These are phyloP conservation scores for Crypturellus undulatus DNA, from an alignment of 2,113 vertebrate genomes.

Conservation along the genomic window DNA sequence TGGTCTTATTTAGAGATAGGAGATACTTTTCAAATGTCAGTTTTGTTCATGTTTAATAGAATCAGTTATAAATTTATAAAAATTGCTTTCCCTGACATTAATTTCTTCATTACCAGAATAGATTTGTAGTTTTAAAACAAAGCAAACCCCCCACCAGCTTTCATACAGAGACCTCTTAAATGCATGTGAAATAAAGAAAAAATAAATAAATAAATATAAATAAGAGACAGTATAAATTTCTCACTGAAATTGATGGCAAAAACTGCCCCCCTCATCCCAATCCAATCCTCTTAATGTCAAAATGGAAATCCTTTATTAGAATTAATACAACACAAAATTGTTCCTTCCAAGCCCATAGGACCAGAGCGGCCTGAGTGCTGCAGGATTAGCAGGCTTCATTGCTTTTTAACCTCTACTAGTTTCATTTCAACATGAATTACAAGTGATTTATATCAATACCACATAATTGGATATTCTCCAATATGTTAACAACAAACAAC, in stretches of 20 bases:
- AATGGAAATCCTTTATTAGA: background rate
- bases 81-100: constrained; percentile 52
- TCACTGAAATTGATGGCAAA: constrained; percentile 38
- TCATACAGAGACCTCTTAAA: constrained; percentile 27
- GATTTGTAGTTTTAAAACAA: constrained; percentile 41
- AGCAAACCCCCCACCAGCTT: background rate
- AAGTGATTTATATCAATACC: background rate
- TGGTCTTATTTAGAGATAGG: background rate
- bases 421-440: background rate
- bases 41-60: constrained; percentile 22
- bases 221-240: constrained; percentile 30
- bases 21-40: constrained; percentile 22
- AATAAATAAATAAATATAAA: constrained; percentile 41
- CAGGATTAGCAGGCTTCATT: background rate
- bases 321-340: background rate
- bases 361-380: background rate
- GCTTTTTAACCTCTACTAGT: background rate
- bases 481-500: background rate
- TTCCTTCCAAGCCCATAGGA: background rate
- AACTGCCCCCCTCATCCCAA: constrained; percentile 17
- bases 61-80: constrained; percentile 52
- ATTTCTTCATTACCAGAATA: constrained; percentile 59
- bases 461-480: background rate
- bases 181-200: constrained; percentile 24
- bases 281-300: background rate